Conservation (phyloP, 1,140 invertebrate genomes). For the Tribolium madens region DNA sequence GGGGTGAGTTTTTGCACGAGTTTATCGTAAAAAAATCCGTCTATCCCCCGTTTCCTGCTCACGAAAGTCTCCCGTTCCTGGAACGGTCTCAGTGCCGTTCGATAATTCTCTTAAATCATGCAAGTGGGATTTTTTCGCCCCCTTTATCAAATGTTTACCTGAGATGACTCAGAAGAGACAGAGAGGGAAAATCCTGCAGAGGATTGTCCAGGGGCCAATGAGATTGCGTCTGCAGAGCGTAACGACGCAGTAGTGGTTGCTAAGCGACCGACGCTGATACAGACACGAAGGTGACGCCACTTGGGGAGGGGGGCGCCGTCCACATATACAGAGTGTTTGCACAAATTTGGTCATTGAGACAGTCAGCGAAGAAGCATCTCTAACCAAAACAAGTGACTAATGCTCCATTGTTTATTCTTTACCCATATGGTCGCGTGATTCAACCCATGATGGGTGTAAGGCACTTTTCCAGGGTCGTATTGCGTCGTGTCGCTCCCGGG, state of each 20-base stretch:
- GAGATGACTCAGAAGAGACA: constrained; percentile 47
- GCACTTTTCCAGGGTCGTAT: not conserved
- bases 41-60: constrained; percentile 21
- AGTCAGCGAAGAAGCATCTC: too few species aligned
- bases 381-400: too few species aligned
- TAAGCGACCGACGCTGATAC: constrained; percentile 41
- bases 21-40: not conserved
- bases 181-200: constrained; percentile 32
- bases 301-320: not conserved
- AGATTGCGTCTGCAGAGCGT: constrained; percentile 40
- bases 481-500: not conserved
- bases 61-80: constrained; percentile 9
- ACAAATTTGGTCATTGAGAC: not conserved
- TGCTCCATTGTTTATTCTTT: not conserved
- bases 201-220: constrained; percentile 29
- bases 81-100: constrained; percentile 6
- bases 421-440: not conserved
- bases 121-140: constrained; percentile 27
- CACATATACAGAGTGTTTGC: not conserved
- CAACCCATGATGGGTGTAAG: not conserved
- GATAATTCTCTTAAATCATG: constrained; percentile 44
- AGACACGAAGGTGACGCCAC: constrained; percentile 44
- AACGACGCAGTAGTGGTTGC: constrained; percentile 41
- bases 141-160: constrained; percentile 46
- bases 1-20: not conserved